These are phyloP conservation scores for Homalodisca vitripennis DNA, from an alignment of 1,140 invertebrate genomes.

Conservation along the genomic window DNA sequence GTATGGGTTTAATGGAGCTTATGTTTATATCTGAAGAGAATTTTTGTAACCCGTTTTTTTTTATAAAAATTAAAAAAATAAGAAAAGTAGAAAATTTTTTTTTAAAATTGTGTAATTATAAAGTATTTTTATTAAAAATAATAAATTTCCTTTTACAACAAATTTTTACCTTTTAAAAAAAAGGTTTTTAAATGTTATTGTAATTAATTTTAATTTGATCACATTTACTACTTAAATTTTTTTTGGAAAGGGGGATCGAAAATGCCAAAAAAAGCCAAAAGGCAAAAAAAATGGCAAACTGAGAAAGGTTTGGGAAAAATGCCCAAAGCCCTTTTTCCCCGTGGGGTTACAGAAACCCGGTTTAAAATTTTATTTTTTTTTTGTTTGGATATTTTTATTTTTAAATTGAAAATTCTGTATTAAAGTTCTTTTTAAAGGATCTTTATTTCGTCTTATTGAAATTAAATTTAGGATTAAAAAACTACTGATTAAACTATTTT, in stretches of 20 bases:
- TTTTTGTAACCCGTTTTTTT: no score
- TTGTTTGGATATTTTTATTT: no score
- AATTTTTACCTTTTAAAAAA: neutral
- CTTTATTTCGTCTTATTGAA: no score
- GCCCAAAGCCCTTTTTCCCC: slow-evolving; percentile 98
- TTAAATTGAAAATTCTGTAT: no score
- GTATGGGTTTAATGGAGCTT: no score
- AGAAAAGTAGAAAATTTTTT: neutral
- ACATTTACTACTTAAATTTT: neutral
- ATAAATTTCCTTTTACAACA: neutral
- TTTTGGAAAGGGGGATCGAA: slow-evolving; percentile 87
- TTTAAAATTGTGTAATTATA: neutral
- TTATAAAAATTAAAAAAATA: no score
- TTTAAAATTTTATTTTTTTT: no score
- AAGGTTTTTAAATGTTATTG: no score
- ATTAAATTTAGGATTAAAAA: no score
- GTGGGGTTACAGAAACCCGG: slow-evolving; percentile 97
- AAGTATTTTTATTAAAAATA: neutral
- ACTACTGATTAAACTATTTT: no score
- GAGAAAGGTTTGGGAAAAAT: slow-evolving; percentile 96
- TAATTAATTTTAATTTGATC: neutral
- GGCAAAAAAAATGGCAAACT: slow-evolving; percentile 99
- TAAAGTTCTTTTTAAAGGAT: no score
- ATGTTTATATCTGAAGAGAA: no score
- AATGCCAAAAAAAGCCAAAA: slow-evolving; percentile 91